phyloP scores from a whole-genome alignment of 1,140 invertebrate species.

The Ephestia elutella region DNA sequence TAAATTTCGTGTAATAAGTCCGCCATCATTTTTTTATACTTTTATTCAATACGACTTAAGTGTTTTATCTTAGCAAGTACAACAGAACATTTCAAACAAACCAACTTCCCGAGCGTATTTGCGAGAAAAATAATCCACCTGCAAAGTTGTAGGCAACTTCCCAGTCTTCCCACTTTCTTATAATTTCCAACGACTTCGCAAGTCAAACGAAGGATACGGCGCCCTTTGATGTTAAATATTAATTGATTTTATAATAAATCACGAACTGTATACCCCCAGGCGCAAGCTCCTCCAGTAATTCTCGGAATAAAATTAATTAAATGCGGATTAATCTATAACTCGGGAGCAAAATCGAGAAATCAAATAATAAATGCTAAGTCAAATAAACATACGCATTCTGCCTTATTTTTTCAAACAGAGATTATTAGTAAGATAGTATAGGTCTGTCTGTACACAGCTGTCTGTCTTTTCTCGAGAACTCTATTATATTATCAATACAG shows the following conservation, averaged over 20 bases:
- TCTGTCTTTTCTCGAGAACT: too few species aligned
- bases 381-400: too few species aligned
- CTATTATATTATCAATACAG: too few species aligned
- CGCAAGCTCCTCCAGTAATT: not conserved
- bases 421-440: too few species aligned
- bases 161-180: not conserved
- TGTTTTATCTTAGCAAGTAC: too few species aligned
- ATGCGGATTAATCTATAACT: not conserved
- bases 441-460: too few species aligned
- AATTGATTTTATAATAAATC: conserved; percentile 57
- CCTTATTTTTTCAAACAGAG: too few species aligned
- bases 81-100: too few species aligned
- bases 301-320: conserved; percentile 11
- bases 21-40: too few species aligned
- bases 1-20: too few species aligned
- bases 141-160: not conserved
- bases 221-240: conserved; percentile 55
- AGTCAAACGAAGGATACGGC: conserved; percentile 41
- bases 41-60: too few species aligned
- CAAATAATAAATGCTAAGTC: not conserved
- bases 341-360: not conserved
- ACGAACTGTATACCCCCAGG: conserved; percentile 10
- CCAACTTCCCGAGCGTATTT: too few species aligned
- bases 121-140: not conserved
- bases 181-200: conserved; percentile 13